Evolutionary conservation across 2,888 invertebrate species (phyloP).

Genomic region (Drosophila meridiana): DNA sequence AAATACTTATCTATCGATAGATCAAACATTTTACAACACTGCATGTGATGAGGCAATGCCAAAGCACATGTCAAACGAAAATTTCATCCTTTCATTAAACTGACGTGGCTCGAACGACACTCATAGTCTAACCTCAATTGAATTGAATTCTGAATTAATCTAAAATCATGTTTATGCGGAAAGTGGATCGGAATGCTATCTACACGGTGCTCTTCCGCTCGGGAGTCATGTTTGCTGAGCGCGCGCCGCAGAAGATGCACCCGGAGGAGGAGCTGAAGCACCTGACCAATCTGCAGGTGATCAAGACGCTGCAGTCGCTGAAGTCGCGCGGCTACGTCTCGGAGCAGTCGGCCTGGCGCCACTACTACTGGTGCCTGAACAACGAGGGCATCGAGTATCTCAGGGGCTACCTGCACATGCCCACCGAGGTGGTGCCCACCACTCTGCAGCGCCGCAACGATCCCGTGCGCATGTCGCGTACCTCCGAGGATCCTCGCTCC

Average conservation of each 20-base stretch:
- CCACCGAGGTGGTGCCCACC: conserved; percentile 20
- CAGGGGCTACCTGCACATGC: conserved; percentile 28
- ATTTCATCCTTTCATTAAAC: background rate
- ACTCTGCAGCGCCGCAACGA: conserved; percentile 45
- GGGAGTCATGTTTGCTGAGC: conserved; percentile 41
- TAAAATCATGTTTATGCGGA: conserved; percentile 29
- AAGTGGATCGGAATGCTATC: conserved; percentile 34
- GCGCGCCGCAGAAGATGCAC: conserved; percentile 31
- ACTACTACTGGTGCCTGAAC: conserved; percentile 46
- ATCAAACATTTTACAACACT: background rate
- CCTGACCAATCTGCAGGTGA: conserved; percentile 46
- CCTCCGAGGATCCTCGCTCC: conserved; percentile 16
- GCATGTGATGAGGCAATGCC: too few relatives aligned
- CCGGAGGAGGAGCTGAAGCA: conserved; percentile 28
- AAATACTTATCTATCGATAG: background rate
- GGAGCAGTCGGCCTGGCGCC: conserved; percentile 41
- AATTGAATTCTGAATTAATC: background rate
- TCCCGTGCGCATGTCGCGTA: conserved; percentile 39
- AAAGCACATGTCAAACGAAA: background rate
- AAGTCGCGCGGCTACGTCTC: conserved; percentile 38
- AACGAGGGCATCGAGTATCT: conserved; percentile 46
- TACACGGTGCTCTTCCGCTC: conserved; percentile 39
- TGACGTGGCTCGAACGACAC: background rate
- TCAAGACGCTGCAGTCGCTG: conserved; percentile 39
- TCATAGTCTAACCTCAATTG: background rate